Base-by-base conservation (phyloP, 1,140 invertebrate genomes). In the Hesperophylax magnus region DNA sequence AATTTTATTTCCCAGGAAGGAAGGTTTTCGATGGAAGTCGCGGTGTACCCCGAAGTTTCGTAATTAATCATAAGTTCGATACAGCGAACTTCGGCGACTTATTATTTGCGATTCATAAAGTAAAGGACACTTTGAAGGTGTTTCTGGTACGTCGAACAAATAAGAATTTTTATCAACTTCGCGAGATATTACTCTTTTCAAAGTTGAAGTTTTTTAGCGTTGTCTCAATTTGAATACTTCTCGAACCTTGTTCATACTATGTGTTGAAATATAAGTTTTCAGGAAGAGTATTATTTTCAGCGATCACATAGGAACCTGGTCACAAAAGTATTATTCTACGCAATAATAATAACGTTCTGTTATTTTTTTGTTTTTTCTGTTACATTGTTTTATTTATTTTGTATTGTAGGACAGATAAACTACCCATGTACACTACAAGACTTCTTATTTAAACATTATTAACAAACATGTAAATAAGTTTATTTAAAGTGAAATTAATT, bases 31-130 rank as follows among this genome's bases (percentile, higher is more conserved):
- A 22, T 24, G 53, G 54, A 71, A 78, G 18, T 71, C 61, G 52
- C 77, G 76, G 63, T 69, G 77, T 69, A 78, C 47, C 47, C 58
- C 31, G 18, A 78, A 78, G 27, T 58, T 76, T 20, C 7, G 78
- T 58, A 65, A 80, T 80, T 80, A 75, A 80, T 80, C 78, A 80
- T 60, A 31, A 80, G 53, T 72, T 79, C 39, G 63, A 61, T 61
- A 31, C n/a, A 52, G 53, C 27, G 34, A 79, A 74, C 65, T 54
- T 79, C 60, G 77, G 53, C 77, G 69, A 54, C 69, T 53, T 72
- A 54, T 72, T 72, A 72, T 72, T 72, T 24, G 69, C 69, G 69
- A 72, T 53, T 72, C 69, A 56, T 53, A 22, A 72, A 54, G 47
- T 53, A 53, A 53, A 72, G 56, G 69, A 72, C 47, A 53, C 47